Conservation (phyloP, 23 tunicate species). For the Clavelina lepadiformis region DNA sequence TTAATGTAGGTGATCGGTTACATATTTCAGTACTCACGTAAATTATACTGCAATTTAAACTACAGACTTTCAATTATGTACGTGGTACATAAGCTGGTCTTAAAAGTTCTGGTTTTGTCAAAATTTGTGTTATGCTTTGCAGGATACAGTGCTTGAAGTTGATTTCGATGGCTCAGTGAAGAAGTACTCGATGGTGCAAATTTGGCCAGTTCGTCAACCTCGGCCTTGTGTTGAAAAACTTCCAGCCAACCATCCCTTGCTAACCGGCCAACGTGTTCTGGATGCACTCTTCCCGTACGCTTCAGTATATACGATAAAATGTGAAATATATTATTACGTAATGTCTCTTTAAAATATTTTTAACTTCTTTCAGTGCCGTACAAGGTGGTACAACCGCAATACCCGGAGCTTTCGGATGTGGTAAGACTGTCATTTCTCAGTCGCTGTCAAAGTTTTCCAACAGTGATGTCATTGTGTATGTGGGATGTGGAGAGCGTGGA, state of each 20-base stretch:
- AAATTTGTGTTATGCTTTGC: too few species aligned
- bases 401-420: constrained; percentile 99
- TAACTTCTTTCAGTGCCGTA: constrained; percentile 41
- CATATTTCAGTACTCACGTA: neutral
- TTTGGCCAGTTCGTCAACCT: constrained; percentile 98
- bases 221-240: constrained; percentile 98
- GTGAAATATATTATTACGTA: too few species aligned
- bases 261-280: constrained; percentile 95
- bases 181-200: constrained; percentile 86
- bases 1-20: constrained; percentile 46
- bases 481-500: constrained; percentile 99
- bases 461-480: constrained; percentile 95
- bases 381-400: constrained; percentile 99
- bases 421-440: constrained; percentile 97
- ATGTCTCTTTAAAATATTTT: neutral
- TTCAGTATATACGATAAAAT: too few species aligned
- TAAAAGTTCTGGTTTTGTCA: too few species aligned
- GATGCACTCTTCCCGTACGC: constrained; percentile 98
- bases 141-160: constrained; percentile 88
- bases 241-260: constrained; percentile 88
- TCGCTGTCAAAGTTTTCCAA: constrained; percentile 99
- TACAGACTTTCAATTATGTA: too few species aligned
- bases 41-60: neutral
- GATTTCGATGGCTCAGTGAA: constrained; percentile 71
- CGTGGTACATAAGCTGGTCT: too few species aligned